Conservation (phyloP, 2,888 invertebrate genomes). For the Microplitis deprimator region DNA sequence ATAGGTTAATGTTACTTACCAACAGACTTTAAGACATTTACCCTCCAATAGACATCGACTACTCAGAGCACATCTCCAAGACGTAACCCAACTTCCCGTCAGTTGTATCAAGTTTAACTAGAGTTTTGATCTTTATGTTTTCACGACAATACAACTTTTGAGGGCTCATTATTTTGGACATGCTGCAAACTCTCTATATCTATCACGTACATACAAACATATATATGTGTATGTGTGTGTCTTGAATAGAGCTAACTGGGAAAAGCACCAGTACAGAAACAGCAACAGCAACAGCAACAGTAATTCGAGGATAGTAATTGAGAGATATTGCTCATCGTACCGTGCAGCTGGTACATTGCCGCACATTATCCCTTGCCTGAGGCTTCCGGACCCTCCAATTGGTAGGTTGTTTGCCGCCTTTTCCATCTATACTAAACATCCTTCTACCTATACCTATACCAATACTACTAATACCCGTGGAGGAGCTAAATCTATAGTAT, state of each 20-base stretch:
- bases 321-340: not conserved
- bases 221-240: too few species aligned
- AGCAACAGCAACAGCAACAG: not conserved
- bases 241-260: not conserved
- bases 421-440: constrained; percentile 13
- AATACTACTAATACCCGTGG: constrained; percentile 3
- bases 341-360: constrained; percentile 25
- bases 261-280: not conserved
- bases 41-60: not conserved
- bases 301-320: constrained; percentile 25
- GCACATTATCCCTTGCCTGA: constrained; percentile 14
- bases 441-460: not conserved
- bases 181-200: not conserved
- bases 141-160: constrained; percentile 11
- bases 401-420: constrained; percentile 26
- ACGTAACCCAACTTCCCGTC: constrained; percentile 21
- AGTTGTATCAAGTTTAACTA: not conserved
- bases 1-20: constrained; percentile 51
- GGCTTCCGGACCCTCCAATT: constrained; percentile 10
- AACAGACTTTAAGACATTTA: constrained; percentile 13
- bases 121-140: not conserved
- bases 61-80: not conserved
- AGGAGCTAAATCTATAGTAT: too few species aligned
- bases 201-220: not conserved
- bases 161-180: constrained; percentile 36